Evolutionary conservation across 2,888 invertebrate genomes (phyloP), one percentile per base, ranked within the genome.

Genomic region (Oxystoma pomonae): DNA sequence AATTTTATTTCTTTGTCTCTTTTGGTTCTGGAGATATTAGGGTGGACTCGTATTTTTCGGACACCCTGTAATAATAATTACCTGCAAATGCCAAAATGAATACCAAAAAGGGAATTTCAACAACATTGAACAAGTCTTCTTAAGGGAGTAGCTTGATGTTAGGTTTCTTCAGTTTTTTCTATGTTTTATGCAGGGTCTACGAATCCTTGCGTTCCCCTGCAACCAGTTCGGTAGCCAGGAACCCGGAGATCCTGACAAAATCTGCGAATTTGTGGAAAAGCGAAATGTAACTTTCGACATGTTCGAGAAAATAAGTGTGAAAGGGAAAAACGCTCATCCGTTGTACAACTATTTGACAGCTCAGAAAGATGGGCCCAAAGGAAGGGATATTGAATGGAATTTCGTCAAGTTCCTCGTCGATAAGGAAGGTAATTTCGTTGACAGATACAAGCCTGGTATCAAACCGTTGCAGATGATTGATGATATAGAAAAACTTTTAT

Each of bases 321-420:
- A 89, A 71, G 88, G 88, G 17, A 85, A 86, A 35, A 78, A 81
- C 57, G 84, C 87, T 1, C 84, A 86, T 80, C 88, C 89, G 0
- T 71, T 89, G 58, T 89, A 86, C 86, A 86, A 87, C 68, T 89
- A 84, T 73, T 78, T 89, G 74, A 88, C 87, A 80, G 76, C 77
- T 63, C 80, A 83, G 68, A 75, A 83, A 63, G 76, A 78, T 73
- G 86, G 85, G 0, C 72, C 73, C 3, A 66, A 85, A 1, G 85
- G 83, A 0, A 81, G 89, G 74, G 85, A 86, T 65, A 91, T 94
- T 71, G 92, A 92, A 75, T 94, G 94, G 94, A 94, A 94, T 79
- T 94, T 92, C 76, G 88, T 91, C 0, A 94, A 94, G 78, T 94
- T 94, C 78, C 82, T 94, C 21, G 82, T 94, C 12, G 85, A 92